A percentile compares a stretch with the other conserved stretches of the same genome.
Conservation (phyloP, 2,888 invertebrate genomes). For the Yponomeuta cagnagella region DNA sequence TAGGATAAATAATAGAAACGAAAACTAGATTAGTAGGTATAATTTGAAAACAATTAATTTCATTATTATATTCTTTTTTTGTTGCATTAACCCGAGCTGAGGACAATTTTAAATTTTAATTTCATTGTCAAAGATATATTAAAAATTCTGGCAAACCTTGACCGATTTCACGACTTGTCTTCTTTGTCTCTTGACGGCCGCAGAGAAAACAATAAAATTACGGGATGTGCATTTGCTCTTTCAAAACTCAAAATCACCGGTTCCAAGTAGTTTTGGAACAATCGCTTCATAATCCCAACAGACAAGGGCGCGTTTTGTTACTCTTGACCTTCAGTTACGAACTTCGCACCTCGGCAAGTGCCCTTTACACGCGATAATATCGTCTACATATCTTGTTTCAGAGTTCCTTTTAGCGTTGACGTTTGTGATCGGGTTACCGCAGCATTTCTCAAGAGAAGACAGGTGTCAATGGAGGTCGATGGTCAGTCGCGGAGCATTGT, state of each 20-base stretch:
- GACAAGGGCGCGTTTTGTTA: background rate
- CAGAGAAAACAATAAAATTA: background rate
- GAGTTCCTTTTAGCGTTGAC: background rate
- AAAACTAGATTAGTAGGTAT: too few relatives aligned
- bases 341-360: too few relatives aligned
- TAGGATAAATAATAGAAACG: too few relatives aligned
- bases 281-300: background rate
- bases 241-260: background rate
- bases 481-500: background rate
- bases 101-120: too few relatives aligned
- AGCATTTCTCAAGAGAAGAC: conserved; percentile 6
- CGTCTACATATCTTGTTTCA: background rate
- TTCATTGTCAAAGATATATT: too few relatives aligned
- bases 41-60: too few relatives aligned
- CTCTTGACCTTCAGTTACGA: background rate
- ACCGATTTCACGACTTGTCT: background rate
- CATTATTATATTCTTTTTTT: too few relatives aligned
- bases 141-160: background rate
- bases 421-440: background rate
- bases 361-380: too few relatives aligned
- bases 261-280: background rate
- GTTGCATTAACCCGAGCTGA: too few relatives aligned
- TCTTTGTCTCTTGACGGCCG: background rate
- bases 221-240: background rate
- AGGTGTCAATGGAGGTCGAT: background rate